A percentile compares a stretch with the other conserved stretches of the same genome.
Evolutionary conservation across 2,888 invertebrate genomes (phyloP).

Genomic region (Artemia sinica): DNA sequence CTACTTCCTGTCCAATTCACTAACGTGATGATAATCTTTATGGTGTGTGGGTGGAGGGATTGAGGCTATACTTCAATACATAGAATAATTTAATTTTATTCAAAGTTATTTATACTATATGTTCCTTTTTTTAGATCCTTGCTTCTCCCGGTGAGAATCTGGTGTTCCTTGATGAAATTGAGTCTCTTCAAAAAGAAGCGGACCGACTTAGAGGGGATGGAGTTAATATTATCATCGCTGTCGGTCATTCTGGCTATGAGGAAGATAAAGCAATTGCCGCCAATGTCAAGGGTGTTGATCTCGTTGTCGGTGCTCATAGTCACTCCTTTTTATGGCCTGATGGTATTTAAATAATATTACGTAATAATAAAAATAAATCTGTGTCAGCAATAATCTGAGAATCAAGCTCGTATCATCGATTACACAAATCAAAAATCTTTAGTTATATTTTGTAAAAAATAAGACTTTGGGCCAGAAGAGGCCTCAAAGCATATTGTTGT

Average conservation of each 20-base stretch:
- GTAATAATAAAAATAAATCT: no score
- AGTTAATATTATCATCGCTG: conserved; percentile 56
- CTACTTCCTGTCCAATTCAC: no score
- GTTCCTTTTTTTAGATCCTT: conserved; percentile 38
- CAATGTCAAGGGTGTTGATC: conserved; percentile 48
- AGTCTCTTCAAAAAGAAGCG: conserved; percentile 48
- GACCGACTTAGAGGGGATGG: conserved; percentile 41
- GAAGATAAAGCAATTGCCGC: conserved; percentile 42
- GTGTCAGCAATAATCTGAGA: no score
- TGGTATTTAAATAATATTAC: conserved; percentile 11
- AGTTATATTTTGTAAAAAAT: no score
- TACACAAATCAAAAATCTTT: no score
- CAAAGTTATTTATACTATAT: conserved; percentile 18
- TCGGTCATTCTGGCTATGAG: conserved; percentile 63
- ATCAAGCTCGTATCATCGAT: no score
- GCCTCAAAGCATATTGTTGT: no score
- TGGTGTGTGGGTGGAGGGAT: not conserved
- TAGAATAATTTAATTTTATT: not conserved
- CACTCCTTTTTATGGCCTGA: conserved; percentile 55
- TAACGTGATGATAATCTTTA: conserved; percentile 13
- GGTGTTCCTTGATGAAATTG: conserved; percentile 49
- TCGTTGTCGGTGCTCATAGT: conserved; percentile 70
- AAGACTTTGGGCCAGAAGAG: no score
- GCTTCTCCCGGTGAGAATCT: conserved; percentile 44
- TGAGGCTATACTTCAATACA: not conserved